Evolutionary conservation across 2,797 vertebrate species (phyloP).

Genomic region (Enteromius treurensis): DNA sequence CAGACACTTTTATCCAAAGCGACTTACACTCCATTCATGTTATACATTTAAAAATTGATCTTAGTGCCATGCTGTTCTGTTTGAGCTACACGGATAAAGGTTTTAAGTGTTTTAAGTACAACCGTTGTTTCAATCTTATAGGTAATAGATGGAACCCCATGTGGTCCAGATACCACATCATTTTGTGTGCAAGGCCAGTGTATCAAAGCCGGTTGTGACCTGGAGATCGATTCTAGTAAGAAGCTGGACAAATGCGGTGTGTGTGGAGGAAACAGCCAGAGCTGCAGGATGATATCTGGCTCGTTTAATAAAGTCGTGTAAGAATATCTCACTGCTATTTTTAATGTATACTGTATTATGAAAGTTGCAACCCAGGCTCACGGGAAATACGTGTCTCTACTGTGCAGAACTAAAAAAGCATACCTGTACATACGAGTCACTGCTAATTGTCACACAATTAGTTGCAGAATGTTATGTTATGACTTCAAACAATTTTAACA

Average conservation of each 20-base stretch:
- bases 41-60: neutral
- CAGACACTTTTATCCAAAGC: neutral
- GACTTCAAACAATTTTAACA: too few relatives aligned
- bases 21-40: neutral
- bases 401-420: too few relatives aligned
- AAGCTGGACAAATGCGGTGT: conserved; percentile 94
- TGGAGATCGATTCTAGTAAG: conserved; percentile 88
- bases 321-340: conserved; percentile 56
- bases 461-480: too few relatives aligned
- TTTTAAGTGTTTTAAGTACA: neutral
- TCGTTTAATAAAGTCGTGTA: conserved; percentile 88
- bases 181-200: conserved; percentile 95
- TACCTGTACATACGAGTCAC: too few relatives aligned
- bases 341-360: neutral
- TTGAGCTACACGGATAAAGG: neutral
- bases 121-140: conserved; percentile 68
- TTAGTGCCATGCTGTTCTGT: neutral
- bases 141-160: conserved; percentile 93
- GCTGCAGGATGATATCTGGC: conserved; percentile 90
- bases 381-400: too few relatives aligned
- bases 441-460: too few relatives aligned
- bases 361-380: neutral
- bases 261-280: conserved; percentile 89
- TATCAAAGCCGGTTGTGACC: conserved; percentile 95
- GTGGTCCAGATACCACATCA: conserved; percentile 92